These are phyloP conservation scores for Ametastegia equiseti DNA, from an alignment of 2,888 invertebrate species.

Conservation along the genomic window DNA sequence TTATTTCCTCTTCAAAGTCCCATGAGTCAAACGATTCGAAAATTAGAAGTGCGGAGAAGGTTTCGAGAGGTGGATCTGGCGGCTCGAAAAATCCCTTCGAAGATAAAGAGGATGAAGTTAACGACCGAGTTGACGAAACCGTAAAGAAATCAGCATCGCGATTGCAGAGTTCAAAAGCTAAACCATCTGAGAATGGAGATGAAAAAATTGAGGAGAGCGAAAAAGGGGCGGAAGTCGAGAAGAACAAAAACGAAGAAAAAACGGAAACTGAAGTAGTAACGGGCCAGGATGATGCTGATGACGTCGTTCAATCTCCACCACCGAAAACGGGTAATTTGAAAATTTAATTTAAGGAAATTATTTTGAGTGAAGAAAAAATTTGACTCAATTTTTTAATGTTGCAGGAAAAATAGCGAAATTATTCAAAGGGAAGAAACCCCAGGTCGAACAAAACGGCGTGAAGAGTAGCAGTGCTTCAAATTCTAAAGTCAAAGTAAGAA, in stretches of 20 bases:
- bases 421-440: constrained; percentile 62
- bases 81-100: constrained; percentile 29
- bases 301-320: constrained; percentile 65
- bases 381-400: not conserved
- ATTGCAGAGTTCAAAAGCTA: constrained; percentile 49
- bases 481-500: constrained; percentile 64
- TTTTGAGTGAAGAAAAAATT: not conserved
- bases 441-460: constrained; percentile 63
- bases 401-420: constrained; percentile 66
- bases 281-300: constrained; percentile 67
- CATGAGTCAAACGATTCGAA: constrained; percentile 48
- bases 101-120: constrained; percentile 65
- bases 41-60: constrained; percentile 45
- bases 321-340: constrained; percentile 60
- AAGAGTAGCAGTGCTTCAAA: constrained; percentile 55
- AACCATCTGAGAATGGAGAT: constrained; percentile 55
- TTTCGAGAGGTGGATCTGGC: constrained; percentile 27
- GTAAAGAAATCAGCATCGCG: constrained; percentile 30
- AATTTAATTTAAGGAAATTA: not conserved
- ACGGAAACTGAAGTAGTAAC: constrained; percentile 70
- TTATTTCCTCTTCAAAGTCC: constrained; percentile 26
- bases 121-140: constrained; percentile 70
- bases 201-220: constrained; percentile 59
- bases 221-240: constrained; percentile 53
- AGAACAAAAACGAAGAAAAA: constrained; percentile 51